Base-by-base conservation (phyloP, 2,888 invertebrate species). In the Gari tellinella region DNA sequence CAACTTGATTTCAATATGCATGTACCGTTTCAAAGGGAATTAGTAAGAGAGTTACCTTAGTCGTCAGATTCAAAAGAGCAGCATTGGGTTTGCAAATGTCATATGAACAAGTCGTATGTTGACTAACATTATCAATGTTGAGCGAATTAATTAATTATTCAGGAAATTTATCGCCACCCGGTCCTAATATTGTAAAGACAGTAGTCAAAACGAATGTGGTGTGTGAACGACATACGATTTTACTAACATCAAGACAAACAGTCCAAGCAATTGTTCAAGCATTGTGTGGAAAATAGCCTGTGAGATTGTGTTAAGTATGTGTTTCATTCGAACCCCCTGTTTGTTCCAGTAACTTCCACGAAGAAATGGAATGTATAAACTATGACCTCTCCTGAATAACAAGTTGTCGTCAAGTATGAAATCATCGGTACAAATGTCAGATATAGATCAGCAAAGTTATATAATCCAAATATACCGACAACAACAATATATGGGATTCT, bases 201-300 rank as follows among this genome's bases (percentile, higher is more conserved):
- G 63, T 48, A 0, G 73, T 63, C 43, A 73, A 48, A 46, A 67
- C 67, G 1, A 67, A 53, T 25, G 67, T 26, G 0, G 67, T 51
- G n/a, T 48, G 52, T 51, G 51, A 19, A 73, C 67, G 8, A 73
- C 73, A 17, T 63, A 73, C 15, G 73, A 73, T 17, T 67, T 51
- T 4, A 41, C 67, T 14, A 73, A 43, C 1, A 73, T 26, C 14
- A 73, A 23, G 1, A 73, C 63, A 10, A 61, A 21, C 2, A 73
- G 52, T 14, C 73, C 73, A 12, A 66, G 52, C 23, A 73, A 63
- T 15, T 51, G 53, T 1, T 58, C 73, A 38, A 73, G 63, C 17
- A 63, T 73, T 38, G 67, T 67, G 53, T 73, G 67, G 41, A 63
- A 73, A 2, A 73, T 17, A 31, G 46, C 51, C 19, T 62, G 73